Conservation (phyloP, 2,888 invertebrate genomes). For the Melanargia galathea region DNA sequence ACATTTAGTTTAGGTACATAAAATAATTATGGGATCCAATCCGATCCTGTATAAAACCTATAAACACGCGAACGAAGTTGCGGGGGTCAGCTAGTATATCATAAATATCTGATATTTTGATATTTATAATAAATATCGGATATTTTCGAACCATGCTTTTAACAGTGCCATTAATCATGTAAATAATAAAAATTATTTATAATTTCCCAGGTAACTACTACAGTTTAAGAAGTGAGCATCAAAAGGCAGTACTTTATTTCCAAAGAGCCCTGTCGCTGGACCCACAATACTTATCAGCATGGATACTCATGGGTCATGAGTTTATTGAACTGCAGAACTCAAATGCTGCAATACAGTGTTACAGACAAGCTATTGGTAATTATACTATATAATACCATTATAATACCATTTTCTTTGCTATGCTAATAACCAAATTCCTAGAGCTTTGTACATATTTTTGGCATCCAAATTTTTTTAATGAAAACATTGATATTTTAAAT, state of each 20-base stretch:
- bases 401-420: neutral
- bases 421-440: no score
- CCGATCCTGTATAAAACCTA: no score
- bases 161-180: neutral
- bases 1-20: no score
- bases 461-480: no score
- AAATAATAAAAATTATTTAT: neutral
- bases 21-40: no score
- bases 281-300: constrained; percentile 96
- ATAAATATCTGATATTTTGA: no score
- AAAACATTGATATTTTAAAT: no score
- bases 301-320: constrained; percentile 99
- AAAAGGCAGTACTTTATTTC: constrained; percentile 98
- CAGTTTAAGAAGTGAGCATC: constrained; percentile 96
- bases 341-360: constrained; percentile 99
- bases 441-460: no score
- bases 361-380: constrained; percentile 96
- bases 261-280: constrained; percentile 96
- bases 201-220: constrained; percentile 93
- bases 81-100: no score
- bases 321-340: constrained; percentile 99
- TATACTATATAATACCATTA: neutral
- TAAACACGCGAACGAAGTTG: no score
- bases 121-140: no score
- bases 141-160: no score